A percentile compares a stretch with the other conserved stretches of the same genome.
These are phyloP conservation scores for Lamprologus speciosus DNA, from an alignment of 2,113 vertebrate genomes.

Conservation along the genomic window DNA sequence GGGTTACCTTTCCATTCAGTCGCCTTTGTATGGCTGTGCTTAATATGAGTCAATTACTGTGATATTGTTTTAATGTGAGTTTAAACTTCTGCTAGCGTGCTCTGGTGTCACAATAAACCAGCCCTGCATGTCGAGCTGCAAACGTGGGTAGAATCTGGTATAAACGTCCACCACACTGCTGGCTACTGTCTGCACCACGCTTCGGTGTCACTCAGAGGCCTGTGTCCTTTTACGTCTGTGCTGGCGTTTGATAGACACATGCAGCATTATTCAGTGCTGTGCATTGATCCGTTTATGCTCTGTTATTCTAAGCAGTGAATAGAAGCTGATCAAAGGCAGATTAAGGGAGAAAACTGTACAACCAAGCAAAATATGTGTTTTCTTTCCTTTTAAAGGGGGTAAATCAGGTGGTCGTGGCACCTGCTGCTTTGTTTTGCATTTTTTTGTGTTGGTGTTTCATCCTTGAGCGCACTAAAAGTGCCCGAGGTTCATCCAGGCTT, in stretches of 20 bases:
- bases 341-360: rapidly evolving
- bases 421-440: not conserved
- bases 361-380: not conserved
- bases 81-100: not conserved
- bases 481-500: not conserved
- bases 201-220: not conserved
- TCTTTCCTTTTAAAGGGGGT: not conserved
- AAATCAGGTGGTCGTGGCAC: not conserved
- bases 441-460: not conserved
- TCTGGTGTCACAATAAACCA: not conserved
- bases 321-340: not conserved
- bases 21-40: rapidly evolving
- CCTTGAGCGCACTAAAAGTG: not conserved
- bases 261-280: not conserved
- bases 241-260: not conserved
- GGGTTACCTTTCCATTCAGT: not conserved
- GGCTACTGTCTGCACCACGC: rapidly evolving
- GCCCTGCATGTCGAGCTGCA: not conserved
- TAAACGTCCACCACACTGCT: not conserved
- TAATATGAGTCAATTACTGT: not conserved
- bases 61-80: not conserved
- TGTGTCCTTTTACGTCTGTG: not conserved
- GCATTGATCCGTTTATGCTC: not conserved
- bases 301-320: not conserved
- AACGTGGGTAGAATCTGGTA: not conserved